Base-by-base conservation (phyloP, 2,888 invertebrate genomes). In the Chaetoderma sp. region DNA sequence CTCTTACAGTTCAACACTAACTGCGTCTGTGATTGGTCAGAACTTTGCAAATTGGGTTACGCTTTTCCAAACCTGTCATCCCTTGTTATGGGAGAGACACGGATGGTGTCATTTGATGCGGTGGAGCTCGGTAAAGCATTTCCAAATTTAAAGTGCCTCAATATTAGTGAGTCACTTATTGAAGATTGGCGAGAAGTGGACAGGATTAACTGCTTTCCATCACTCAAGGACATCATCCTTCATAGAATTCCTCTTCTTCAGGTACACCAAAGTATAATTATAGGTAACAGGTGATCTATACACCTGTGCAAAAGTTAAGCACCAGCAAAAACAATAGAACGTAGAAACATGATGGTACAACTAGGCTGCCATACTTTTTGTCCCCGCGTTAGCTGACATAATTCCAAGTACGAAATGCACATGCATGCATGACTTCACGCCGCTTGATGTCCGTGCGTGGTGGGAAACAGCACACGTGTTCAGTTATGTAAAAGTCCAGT, bases 111-210 rank as follows among this genome's bases (percentile, higher is more conserved):
- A 1, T 45, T 63, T 39, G 64, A 67, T 21, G 62, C 70, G 3
- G 60, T 68, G 2, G 67, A 66, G 23, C 50, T 62, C 27, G 63
- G 59, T 5, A 64, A 72, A n/a, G 56, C 87, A 77, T 91, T 89
- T 87, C 90, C 91, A 62, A 90, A 90, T 81, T 89, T 87, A 36
- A 71, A 71, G 21, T 70, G 67, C 21, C 74, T 88, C 18, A 95
- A 95, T 87, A 89, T 96, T 70, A 95, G 94, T 86, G 92, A 93
- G 75, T 94, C 94, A 23, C 90, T 92, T 56, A 87, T 97, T 54
- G 90, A 91, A 54, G 92, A 93, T 39, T 96, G 96, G 95, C 92
- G 93, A 77, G 95, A 96, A 81, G 92, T 97, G 66, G 96, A 96
- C 81, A 90, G 92, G 76, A 89, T 97, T 72, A 91, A 93, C 60